A percentile compares a stretch with the other conserved stretches of the same genome.
phyloP scores from a whole-genome alignment of 2,113 vertebrate species.

The Ammodramus savannarum region DNA sequence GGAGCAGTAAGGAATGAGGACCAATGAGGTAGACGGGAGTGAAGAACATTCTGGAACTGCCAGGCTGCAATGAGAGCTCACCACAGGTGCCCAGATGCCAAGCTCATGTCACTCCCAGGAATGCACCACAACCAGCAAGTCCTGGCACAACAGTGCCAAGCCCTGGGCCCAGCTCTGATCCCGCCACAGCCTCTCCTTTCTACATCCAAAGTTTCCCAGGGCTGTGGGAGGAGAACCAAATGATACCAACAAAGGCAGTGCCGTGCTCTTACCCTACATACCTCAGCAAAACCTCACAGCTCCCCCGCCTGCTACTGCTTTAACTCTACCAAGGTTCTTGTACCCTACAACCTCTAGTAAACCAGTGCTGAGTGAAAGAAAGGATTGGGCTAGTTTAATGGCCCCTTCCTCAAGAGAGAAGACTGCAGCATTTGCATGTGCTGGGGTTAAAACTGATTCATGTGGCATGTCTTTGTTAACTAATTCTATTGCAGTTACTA shows the following conservation, averaged over 20 bases:
- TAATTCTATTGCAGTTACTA: background rate
- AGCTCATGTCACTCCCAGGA: background rate
- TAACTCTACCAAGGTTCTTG: background rate
- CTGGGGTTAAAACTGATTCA: background rate
- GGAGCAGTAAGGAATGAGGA: too few relatives aligned
- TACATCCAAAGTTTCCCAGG: background rate
- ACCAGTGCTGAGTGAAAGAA: background rate
- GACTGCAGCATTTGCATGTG: background rate
- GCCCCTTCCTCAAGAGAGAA: background rate
- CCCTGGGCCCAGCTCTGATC: fast-evolving
- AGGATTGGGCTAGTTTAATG: background rate
- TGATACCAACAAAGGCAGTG: background rate
- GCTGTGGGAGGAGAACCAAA: background rate
- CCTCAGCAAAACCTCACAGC: background rate
- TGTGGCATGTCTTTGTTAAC: background rate
- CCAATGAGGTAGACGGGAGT: too few relatives aligned
- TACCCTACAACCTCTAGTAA: background rate
- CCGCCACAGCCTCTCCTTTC: background rate
- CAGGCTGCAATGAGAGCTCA: background rate
- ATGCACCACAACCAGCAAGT: background rate
- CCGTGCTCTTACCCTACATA: background rate
- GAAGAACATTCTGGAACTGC: too few relatives aligned
- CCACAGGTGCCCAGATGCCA: background rate
- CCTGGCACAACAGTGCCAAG: background rate
- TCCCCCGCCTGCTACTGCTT: background rate